These are phyloP conservation scores for Streblospio benedicti DNA, from an alignment of 1,140 invertebrate species.

Conservation along the genomic window DNA sequence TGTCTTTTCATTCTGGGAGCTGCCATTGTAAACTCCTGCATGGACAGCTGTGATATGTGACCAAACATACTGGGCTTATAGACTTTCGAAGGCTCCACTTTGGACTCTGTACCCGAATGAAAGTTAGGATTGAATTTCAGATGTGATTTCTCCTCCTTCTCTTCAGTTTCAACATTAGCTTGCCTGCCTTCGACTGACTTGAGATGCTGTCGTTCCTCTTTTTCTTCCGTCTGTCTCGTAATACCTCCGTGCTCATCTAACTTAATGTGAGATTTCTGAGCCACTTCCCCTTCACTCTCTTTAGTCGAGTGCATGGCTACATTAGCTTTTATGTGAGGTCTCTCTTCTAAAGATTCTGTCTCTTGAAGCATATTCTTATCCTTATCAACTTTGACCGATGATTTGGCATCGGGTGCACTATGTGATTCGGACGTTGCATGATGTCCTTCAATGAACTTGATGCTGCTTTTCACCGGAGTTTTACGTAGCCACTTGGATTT, in stretches of 20 bases:
- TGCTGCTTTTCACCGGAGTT: too few relatives aligned
- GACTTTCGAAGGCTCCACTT: slow-evolving; percentile 25
- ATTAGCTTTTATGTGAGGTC: slow-evolving; percentile 9
- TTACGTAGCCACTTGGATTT: too few relatives aligned
- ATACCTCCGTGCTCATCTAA: slow-evolving; percentile 14
- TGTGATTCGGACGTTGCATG: too few relatives aligned
- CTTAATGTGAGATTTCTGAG: slow-evolving; percentile 17
- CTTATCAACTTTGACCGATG: too few relatives aligned
- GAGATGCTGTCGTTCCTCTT: too few relatives aligned
- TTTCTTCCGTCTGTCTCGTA: slow-evolving; percentile 21
- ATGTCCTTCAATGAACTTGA: too few relatives aligned
- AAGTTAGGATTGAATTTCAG: neutral
- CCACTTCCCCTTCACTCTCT: neutral
- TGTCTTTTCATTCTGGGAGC: slow-evolving; percentile 27
- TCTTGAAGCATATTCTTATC: too few relatives aligned
- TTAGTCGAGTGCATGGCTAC: slow-evolving; percentile 1
- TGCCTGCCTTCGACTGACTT: too few relatives aligned
- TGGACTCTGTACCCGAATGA: slow-evolving; percentile 23
- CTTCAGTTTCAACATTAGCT: too few relatives aligned
- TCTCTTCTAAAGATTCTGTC: neutral
- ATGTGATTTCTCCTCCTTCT: slow-evolving; percentile 15
- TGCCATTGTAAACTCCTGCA: slow-evolving; percentile 20
- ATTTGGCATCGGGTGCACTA: too few relatives aligned
- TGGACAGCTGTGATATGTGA: slow-evolving; percentile 33
- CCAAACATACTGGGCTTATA: slow-evolving; percentile 35